These are phyloP conservation scores for Trissolcus basalis DNA, from an alignment of 1,140 invertebrate species.

Conservation along the genomic window DNA sequence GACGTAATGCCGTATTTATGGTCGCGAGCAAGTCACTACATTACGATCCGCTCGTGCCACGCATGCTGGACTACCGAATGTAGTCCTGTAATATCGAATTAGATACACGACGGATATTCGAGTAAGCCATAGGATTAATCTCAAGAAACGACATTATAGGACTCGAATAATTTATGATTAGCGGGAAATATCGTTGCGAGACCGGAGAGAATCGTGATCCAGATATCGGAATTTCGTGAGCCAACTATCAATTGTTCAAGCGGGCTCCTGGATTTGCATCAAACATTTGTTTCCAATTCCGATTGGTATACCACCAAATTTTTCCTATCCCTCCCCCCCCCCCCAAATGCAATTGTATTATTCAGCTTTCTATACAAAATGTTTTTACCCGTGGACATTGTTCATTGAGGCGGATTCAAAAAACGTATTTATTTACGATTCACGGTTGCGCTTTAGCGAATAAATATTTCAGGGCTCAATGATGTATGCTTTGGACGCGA, in stretches of 20 bases:
- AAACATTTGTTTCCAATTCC: neutral
- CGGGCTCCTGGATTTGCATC: conserved; percentile 1
- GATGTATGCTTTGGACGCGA: too few relatives aligned
- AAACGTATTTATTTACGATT: too few relatives aligned
- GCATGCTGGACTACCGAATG: conserved; percentile 36
- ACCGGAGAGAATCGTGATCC: conserved; percentile 4
- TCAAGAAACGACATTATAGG: conserved; percentile 35
- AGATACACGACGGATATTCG: conserved; percentile 53
- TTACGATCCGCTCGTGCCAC: conserved; percentile 49
- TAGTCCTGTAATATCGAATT: conserved; percentile 55
- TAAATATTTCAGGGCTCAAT: too few relatives aligned
- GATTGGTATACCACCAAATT: too few relatives aligned
- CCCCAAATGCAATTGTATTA: too few relatives aligned
- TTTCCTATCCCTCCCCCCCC: too few relatives aligned
- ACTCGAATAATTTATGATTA: conserved; percentile 53
- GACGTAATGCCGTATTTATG: conserved; percentile 53
- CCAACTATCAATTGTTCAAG: conserved; percentile 9
- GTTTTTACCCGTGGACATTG: too few relatives aligned
- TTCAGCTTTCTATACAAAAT: too few relatives aligned
- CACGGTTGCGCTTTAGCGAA: too few relatives aligned
- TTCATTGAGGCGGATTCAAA: too few relatives aligned
- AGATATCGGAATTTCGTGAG: conserved; percentile 9
- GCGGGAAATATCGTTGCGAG: conserved; percentile 24
- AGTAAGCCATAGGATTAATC: conserved; percentile 54
- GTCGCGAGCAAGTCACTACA: conserved; percentile 42